These are phyloP conservation scores for Aphelinus certus DNA, from an alignment of 1,140 invertebrate species.

Conservation along the genomic window DNA sequence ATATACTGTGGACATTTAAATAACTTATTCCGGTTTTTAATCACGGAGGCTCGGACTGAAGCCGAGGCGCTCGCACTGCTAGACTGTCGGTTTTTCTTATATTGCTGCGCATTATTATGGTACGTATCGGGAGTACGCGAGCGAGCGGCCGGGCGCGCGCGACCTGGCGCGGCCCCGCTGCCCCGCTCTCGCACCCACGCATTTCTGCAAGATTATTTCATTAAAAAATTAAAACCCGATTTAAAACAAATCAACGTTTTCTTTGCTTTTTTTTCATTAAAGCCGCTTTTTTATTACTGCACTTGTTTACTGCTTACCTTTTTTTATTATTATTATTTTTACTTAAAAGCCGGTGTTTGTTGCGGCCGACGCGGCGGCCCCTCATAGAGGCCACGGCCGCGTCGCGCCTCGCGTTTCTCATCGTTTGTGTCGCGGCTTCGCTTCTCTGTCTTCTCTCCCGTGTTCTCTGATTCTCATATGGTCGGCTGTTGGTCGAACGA, in stretches of 20 bases:
- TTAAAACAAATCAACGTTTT: conserved; percentile 60
- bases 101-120: conserved; percentile 65
- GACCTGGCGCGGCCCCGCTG: conserved; percentile 40
- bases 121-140: conserved; percentile 44
- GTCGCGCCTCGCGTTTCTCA: conserved; percentile 3
- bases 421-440: conserved; percentile 19
- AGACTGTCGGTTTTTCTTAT: conserved; percentile 67
- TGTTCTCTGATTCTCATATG: background rate
- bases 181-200: conserved; percentile 57
- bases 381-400: background rate
- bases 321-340: conserved; percentile 32
- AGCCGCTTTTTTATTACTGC: conserved; percentile 6
- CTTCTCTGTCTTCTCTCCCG: background rate
- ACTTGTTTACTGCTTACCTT: conserved; percentile 40
- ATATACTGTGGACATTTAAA: conserved; percentile 65
- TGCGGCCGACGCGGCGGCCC: background rate
- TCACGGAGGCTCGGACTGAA: conserved; percentile 63
- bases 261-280: conserved; percentile 53
- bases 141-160: conserved; percentile 2
- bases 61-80: conserved; percentile 67
- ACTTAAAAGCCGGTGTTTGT: conserved; percentile 37
- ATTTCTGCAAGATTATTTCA: conserved; percentile 66
- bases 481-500: too few relatives aligned
- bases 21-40: conserved; percentile 69
- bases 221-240: conserved; percentile 69